Base-by-base conservation (phyloP, 1,140 invertebrate genomes). In the Augochlora pura region DNA sequence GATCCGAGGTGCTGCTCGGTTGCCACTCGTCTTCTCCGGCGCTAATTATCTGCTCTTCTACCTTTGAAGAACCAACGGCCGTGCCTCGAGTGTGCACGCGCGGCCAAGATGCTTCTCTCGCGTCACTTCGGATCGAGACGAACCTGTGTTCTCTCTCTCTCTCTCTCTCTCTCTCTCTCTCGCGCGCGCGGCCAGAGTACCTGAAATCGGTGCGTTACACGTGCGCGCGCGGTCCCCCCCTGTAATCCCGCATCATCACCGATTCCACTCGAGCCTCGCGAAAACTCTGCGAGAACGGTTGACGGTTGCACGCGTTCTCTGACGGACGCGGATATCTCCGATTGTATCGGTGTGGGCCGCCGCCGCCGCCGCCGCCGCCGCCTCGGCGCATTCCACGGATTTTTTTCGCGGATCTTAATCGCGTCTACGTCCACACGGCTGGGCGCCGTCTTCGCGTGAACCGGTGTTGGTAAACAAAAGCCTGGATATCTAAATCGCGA, bases 401-500 rank as follows among this genome's bases (percentile, higher is more conserved):
- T 76, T 68, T n/a, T 77, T 72, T 54, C 59, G 59, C 46, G 42
- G 59, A 63, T 39, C n/a, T 42, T 77, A 49, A 42, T 68, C 67
- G 46, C n/a, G 49, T 0, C 38, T 9, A n/a, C 25, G 52, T 59
- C n/a, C 39, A 42, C 46, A n/a, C n/a, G n/a, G 63, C 72, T 63
- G 16, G 25, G 7, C n/a, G 23, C 38, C 42, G 27, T 54, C 71
- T 60, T 60, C 32, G 57, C 16, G 59, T 57, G 32, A 66, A 39
- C 21, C 54, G 77, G 57, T 75, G 75, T 75, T 77, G 62, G 74
- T 75, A 85, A 86, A 86, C 66, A 86, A 87, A 84, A 86, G 57
- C 25, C 27, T n/a, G 59, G 82, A 83, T 83, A 80, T 87, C 82
- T 83, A 85, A 87, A 86, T 87, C 80, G 73, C 65, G 64, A n/a